Percentiles rank a stretch among this genome's conserved stretches.
Conservation (phyloP, 1,140 invertebrate genomes). For the Nephila pilipes region DNA sequence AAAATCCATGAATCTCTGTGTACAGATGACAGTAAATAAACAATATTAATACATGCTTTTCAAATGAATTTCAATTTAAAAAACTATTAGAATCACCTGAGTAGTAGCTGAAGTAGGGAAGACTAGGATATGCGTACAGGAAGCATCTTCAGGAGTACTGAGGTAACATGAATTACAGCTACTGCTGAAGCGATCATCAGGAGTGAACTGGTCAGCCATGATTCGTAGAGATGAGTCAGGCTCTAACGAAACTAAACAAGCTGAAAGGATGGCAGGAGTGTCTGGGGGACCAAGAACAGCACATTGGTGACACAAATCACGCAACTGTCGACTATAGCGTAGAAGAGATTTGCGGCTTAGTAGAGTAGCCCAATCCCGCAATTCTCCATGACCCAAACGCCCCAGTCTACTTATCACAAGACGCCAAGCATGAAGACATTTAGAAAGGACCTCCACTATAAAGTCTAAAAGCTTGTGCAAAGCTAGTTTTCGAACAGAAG, state of each 20-base stretch:
- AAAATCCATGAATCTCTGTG: background rate
- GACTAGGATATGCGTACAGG: slow-evolving; percentile 98
- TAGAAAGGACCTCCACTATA: slow-evolving; percentile 95
- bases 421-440: slow-evolving; percentile 93
- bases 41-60: no score
- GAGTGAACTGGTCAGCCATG: slow-evolving; percentile 95
- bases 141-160: slow-evolving; percentile 95
- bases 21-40: no score
- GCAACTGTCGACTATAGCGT: slow-evolving; percentile 92
- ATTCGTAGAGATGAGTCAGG: slow-evolving; percentile 95
- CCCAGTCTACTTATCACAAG: slow-evolving; percentile 97
- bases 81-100: slow-evolving; percentile 85
- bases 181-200: slow-evolving; percentile 90
- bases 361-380: slow-evolving; percentile 97
- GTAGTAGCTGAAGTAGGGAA: slow-evolving; percentile 99
- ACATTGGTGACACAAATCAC: slow-evolving; percentile 95
- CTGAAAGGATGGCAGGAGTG: slow-evolving; percentile 95
- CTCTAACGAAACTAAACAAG: slow-evolving; percentile 97
- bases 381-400: slow-evolving; percentile 97
- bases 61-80: no score
- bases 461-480: slow-evolving; percentile 98
- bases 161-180: slow-evolving; percentile 83
- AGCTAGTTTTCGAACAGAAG: slow-evolving; percentile 92
- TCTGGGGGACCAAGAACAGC: slow-evolving; percentile 89
- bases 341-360: slow-evolving; percentile 94